Base-by-base conservation (phyloP, 2,888 invertebrate species). In the Dexiosoma caninum region DNA sequence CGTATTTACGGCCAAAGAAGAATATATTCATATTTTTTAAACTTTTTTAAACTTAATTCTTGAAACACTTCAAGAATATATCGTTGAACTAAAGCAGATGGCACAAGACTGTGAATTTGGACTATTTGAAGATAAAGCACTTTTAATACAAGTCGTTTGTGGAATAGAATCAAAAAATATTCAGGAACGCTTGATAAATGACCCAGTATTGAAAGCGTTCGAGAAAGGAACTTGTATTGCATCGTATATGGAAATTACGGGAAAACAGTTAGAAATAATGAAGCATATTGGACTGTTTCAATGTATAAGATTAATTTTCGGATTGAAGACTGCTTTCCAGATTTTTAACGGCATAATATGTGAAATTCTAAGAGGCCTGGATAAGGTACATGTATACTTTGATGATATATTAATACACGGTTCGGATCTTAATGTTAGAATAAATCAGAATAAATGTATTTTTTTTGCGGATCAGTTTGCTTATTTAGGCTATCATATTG, bases 391-490 rank as follows among this genome's bases (percentile, higher is more conserved):
- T 35, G 10, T 59, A 5, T 66, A 66, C 37, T 66, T 75, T 66
- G 57, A 66, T 16, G 64, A 74, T 32, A 74, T 74, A 37, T 57
- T 74, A 10, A 23, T 72, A 5, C 53, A 64, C 7, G 72, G 72
- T 1, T 32, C 14, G 19, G 44, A 55, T 66, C 2, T 55, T 14
- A 35, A 51, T n/a, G n/a, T n/a, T n/a, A n/a, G 44, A 7, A 44
- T 44, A 1, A 83, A 83, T 16, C 87, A 87, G 66, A 59, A 19
- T 16, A 60, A 67, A 2, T 55, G 55, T 12, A 64, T 44, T 16
- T 44, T 44, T 44, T 44, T 44, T 8, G 7, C 44, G n/a, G 44
- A 44, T 16, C 16, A 44, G 2, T 44, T 44, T 7, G 7, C 5
- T 16, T 44, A 44, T 16, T 44, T 44, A 16, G 44, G 44, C n/a